Base-by-base conservation (phyloP, 2,113 vertebrate genomes). In the Australoheros scitulus region DNA sequence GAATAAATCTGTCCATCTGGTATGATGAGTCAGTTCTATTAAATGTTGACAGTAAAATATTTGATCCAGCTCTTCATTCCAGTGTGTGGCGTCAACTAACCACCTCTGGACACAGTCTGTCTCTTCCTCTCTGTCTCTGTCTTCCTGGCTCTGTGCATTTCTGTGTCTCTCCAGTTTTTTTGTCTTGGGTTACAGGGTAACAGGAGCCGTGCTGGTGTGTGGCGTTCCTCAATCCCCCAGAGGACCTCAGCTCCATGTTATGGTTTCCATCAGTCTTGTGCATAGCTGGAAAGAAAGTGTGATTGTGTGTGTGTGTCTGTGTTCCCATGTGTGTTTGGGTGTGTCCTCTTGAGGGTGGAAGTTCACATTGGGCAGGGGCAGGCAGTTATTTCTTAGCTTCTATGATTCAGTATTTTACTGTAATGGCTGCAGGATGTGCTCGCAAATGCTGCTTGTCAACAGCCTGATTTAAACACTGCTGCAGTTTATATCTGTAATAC, bases 211-310 rank as follows among this genome's bases (percentile, higher is more conserved):
- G 91, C 90, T 93, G 83, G 91, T 92, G 91, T 91, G 93, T 91
- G 85, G 90, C 85, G 88, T 94, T 94, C 93, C 88, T 92, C 82
- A 93, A 92, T 93, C 87, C 94, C 90, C 91, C 47, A 55, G 91
- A 94, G 93, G 87, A 93, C 83, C 75, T 87, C 79, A 57, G 89
- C 88, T 76, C 81, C 79, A 86, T 93, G 92, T 93, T 93, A 93
- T 94, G 94, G 92, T 94, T 95, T 95, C 92, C 89, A 94, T 95
- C 93, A 95, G 91, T 90, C 77, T 79, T 89, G 88, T 78, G 81
- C 81, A 88, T 43, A 88, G 84, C 88, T 92, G 83, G 81, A 72
- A 89, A 82, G 82, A 76, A 77, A 59, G 79, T 83, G 82, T 77
- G 80, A 80, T 75, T 10, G 9, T 17, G 47, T 50, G 47, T 34